These are phyloP conservation scores for Lepidochrysops patricia DNA, from an alignment of 2,888 invertebrate genomes.

Conservation along the genomic window DNA sequence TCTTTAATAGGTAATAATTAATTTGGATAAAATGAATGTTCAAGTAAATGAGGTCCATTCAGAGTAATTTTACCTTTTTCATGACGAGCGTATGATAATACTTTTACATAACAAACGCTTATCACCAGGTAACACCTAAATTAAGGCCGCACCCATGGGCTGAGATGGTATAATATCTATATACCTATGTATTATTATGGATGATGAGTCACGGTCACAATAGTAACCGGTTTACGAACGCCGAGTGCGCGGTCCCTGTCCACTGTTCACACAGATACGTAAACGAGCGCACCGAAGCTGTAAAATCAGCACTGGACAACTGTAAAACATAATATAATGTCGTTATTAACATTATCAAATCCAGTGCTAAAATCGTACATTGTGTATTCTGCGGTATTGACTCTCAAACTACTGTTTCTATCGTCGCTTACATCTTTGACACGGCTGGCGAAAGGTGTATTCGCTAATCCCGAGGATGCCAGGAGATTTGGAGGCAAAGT, in stretches of 20 bases:
- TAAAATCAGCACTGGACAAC: background rate
- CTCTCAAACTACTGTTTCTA: conserved; percentile 43
- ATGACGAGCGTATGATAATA: no score
- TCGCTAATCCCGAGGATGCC: conserved; percentile 52
- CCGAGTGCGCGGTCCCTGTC: background rate
- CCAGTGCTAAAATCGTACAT: conserved; percentile 22
- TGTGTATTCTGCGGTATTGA: conserved; percentile 47
- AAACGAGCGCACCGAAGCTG: background rate
- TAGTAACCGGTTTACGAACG: background rate
- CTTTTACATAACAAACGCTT: no score
- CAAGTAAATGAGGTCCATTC: no score
- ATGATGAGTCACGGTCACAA: background rate
- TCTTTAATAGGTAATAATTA: no score
- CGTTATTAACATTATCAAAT: background rate
- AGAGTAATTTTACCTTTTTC: no score
- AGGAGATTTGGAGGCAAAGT: conserved; percentile 40
- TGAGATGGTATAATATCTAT: no score
- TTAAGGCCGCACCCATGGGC: no score
- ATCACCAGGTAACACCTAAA: no score
- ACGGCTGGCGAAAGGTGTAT: conserved; percentile 40
- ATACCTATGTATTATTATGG: no score
- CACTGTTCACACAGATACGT: background rate
- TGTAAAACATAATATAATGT: background rate
- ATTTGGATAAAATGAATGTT: no score
- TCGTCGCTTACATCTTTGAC: conserved; percentile 37